phyloP scores from a whole-genome alignment of 2,888 invertebrate species.

The Himalopsyche tibetana region DNA sequence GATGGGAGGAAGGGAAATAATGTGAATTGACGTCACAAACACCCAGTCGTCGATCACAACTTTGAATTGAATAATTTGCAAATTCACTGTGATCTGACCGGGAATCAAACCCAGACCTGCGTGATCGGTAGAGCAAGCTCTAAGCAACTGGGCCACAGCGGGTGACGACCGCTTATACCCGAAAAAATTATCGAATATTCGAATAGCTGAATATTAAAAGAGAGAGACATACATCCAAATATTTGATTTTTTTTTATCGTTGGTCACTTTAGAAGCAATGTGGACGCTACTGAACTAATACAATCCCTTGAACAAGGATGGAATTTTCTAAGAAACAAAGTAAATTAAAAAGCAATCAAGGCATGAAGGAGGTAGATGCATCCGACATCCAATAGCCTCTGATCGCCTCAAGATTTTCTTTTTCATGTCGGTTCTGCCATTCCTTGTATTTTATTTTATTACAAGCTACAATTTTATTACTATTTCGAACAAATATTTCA shows the following conservation, averaged over 20 bases:
- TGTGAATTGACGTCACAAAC: no score
- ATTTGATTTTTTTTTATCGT: neutral
- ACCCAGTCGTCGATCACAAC: no score
- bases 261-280: neutral
- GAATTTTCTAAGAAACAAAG: slow-evolving; percentile 5
- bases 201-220: no score
- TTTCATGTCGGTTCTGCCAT: neutral
- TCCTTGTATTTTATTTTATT: neutral
- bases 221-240: neutral
- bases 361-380: neutral
- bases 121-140: no score
- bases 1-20: no score
- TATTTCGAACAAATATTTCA: neutral
- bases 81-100: no score
- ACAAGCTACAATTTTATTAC: neutral
- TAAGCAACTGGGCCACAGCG: no score
- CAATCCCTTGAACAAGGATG: neutral
- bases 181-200: no score
- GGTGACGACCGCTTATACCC: no score
- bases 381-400: neutral
- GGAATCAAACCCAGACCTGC: no score
- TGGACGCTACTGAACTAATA: neutral
- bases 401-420: neutral
- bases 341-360: slow-evolving; percentile 27
- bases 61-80: no score